Base-by-base conservation (phyloP, 2,888 invertebrate genomes). In the Labia minor region DNA sequence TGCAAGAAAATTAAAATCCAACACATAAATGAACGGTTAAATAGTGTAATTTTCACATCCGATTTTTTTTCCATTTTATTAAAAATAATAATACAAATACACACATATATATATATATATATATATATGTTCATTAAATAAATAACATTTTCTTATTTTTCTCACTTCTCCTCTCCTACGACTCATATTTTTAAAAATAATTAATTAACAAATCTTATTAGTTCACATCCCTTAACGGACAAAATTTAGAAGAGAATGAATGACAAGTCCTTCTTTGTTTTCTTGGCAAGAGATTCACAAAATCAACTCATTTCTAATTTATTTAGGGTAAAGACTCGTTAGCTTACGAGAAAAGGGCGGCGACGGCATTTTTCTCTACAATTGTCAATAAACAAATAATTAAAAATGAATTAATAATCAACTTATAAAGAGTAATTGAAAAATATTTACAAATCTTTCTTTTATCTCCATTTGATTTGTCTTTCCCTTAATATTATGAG, bases 221-320 rank as follows among this genome's bases (percentile, higher is more conserved):
- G 8, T 26, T 26, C 26, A 6, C 26, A 26, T 26, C 26, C 8
- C 26, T 26, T 26, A 26, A 8, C 26, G 26, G 8, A 26, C n/a
- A 49, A 8, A 3, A 8, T 49, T 16, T 49, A 49, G 16, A 11
- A 49, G 2, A 49, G 49, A 11, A 49, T 49, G 49, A 49, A 4
- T n/a, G 14, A 49, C 49, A 49, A n/a, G n/a, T n/a, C n/a, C n/a
- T n/a, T n/a, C n/a, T n/a, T n/a, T n/a, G n/a, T n/a, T n/a, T n/a
- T 49, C 49, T 49, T 49, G 49, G 49, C 49, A 49, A 49, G 49
- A 49, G 49, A 49, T 49, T 49, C 49, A 16, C n/a, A n/a, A n/a
- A 16, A 49, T 8, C 49, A 49, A 49, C 49, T 49, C 49, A 11
- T 49, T 16, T 11, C 33, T 33, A 6, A 26, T 26, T 26, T 26